Base-by-base conservation (phyloP, 2,888 invertebrate species). In the Watsonalla cultraria region DNA sequence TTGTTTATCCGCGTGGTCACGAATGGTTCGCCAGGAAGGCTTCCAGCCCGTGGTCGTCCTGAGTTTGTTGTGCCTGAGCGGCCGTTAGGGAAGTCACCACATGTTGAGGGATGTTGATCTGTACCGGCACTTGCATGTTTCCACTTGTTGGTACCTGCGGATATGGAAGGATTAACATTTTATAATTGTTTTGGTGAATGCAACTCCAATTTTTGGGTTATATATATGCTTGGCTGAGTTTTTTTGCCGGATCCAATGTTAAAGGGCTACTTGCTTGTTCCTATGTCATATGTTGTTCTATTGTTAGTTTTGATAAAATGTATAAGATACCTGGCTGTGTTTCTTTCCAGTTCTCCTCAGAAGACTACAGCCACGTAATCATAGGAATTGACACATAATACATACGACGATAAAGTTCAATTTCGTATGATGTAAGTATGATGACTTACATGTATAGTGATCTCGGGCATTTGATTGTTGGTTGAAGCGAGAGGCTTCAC, bases 101-200 rank as follows among this genome's bases (percentile, higher is more conserved):
- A 76, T 91, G 91, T 63, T 91, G 93, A 11, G 93, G 93, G 72
- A 94, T 92, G 86, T 93, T 93, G 65, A 94, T 94, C 78, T 94
- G 93, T 14, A 94, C 92, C 0, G 93, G 93, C 57, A 92, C 88
- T 60, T 92, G 92, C 60, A 92, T 87, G 78, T 92, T 93, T 11
- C 79, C 72, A 59, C 92, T 91, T 24, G 92, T 92, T n/a, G 93
- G 93, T 54, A 93, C 92, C 93, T 93, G 68, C 0, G 34, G 33
- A 47, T 2, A 35, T 37, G 7, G 7, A 15, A 51, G 9, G 9
- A 14, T 45, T 9, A 46, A 45, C 5, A 46, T 37, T 46, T 24
- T 24, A 24, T 24, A 24, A 4, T 24, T 24, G 24, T 24, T 2
- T 24, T 24, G 24, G 4, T 24, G 24, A 24, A 24, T 4, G 4